A percentile compares a stretch with the other conserved stretches of the same genome.
phyloP scores from a whole-genome alignment of 30 jellyfish, hydroid and myxozoan genomes.

The Aurelia aurita complex sp. Pacific region DNA sequence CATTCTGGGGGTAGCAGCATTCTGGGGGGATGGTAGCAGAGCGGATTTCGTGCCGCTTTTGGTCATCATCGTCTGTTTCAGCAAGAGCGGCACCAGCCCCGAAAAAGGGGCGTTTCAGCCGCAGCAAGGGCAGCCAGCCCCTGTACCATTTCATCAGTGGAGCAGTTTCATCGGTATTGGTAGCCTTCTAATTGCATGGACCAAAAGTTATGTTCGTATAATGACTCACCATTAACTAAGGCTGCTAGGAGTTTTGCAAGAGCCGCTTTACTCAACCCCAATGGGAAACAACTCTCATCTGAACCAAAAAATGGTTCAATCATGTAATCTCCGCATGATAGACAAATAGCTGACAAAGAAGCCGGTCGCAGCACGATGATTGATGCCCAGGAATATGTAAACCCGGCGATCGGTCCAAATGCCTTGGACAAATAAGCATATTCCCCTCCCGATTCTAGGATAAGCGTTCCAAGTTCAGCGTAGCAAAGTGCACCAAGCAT shows the following conservation, averaged over 20 bases:
- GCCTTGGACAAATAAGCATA: constrained; percentile 63
- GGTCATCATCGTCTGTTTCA: no score
- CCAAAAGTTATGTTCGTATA: no score
- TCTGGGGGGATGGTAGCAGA: no score
- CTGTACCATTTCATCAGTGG: no score
- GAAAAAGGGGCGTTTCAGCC: no score
- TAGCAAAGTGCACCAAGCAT: constrained; percentile 62
- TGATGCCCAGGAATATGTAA: constrained; percentile 70
- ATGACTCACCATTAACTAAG: constrained; percentile 66
- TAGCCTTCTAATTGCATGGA: no score
- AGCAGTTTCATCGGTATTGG: no score
- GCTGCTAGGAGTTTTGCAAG: constrained; percentile 76
- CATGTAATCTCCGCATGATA: constrained; percentile 81
- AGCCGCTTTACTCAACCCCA: constrained; percentile 4
- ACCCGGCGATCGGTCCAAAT: constrained; percentile 86
- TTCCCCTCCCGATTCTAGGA: constrained; percentile 87
- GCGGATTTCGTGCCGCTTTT: no score
- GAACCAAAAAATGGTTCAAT: constrained; percentile 80
- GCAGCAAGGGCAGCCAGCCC: no score
- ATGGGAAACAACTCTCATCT: neutral
- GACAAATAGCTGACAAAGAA: constrained; percentile 75
- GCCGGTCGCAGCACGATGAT: constrained; percentile 77
- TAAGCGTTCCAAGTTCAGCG: constrained; percentile 75
- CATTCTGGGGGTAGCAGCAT: no score
- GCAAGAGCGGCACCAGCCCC: no score